Conservation (phyloP, 2,888 invertebrate genomes). For the Acanthoscelides obtectus region DNA sequence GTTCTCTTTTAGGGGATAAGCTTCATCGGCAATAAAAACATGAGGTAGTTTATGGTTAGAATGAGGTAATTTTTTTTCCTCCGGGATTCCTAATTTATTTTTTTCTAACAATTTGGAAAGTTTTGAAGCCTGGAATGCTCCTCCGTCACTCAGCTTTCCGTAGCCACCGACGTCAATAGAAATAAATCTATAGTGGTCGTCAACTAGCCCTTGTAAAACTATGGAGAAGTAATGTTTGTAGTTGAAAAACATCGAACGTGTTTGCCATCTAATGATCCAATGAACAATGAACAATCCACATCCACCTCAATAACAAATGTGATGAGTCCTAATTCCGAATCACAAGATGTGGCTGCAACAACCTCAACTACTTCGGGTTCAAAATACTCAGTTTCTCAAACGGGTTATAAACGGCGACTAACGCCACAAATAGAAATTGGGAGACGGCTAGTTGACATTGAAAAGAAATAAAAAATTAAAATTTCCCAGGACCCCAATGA, state of each 20-base stretch:
- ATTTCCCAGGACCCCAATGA: no score
- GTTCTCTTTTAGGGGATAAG: conserved; percentile 10
- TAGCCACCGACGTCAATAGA: conserved; percentile 11
- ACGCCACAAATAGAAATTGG: no score
- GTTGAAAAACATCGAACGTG: conserved; percentile 7
- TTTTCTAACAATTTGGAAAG: conserved; percentile 5
- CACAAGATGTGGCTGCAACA: no score
- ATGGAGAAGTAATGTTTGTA: conserved; percentile 11
- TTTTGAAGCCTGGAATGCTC: conserved; percentile 7
- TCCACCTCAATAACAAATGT: no score
- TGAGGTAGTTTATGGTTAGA: conserved; percentile 4
- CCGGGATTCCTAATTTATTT: conserved; percentile 5
- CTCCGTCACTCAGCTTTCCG: conserved; percentile 14
- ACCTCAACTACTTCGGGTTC: no score
- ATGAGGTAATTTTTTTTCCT: conserved; percentile 3
- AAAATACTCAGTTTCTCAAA: no score
- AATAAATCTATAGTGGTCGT: conserved; percentile 12
- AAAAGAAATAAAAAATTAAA: no score
- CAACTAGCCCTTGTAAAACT: conserved; percentile 13
- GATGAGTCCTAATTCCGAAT: no score
- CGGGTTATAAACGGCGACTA: no score
- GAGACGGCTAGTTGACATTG: no score
- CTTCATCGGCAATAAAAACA: conserved; percentile 13
- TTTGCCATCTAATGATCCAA: conserved; percentile 3
- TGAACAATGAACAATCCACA: no score